Base-by-base conservation (phyloP, 2,797 vertebrate genomes). In the Bryconaethiops microstoma region DNA sequence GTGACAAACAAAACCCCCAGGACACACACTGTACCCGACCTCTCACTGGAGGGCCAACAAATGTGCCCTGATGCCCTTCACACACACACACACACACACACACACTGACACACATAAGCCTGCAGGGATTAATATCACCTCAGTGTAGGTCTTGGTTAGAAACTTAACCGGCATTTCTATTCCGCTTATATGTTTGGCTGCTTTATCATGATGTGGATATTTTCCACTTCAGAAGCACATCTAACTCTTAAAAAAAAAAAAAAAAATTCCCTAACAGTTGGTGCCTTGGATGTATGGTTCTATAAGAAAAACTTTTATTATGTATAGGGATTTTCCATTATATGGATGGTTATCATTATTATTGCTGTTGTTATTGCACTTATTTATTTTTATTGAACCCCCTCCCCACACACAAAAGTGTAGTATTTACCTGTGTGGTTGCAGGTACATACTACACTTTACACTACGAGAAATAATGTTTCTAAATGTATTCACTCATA, bases 1-100 rank as follows among this genome's bases (percentile, higher is more conserved):
- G 91, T 94, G 93, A 94, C 93, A 94, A 94, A 94, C 92, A 91
- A 88, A 89, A 92, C 92, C 93, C 92, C 63, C 85, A 94, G 92
- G 92, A 93, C 87, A 80, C 62, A 70, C 77, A 80, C 75, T 78
- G 79, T 79, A 77, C 83, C 84, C 76, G 81, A 85, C 86, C 85
- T 84, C 86, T 87, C 86, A 88, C 87, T 87, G 91, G 90, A 89
- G 90, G 92, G 91, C 87, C 90, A 92, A 86, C 83, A 83, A 83
- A 84, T 77, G 71, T 77, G 84, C 80, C 82, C 74, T 25, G 9
- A 39, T 81, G 64, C 78, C 78, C 83, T 81, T 80, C 68, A 16
- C 50, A 45, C 48, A 59, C 67, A 14, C 57, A 48, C 48, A 52
- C 67, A 14, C 42, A 48, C 54, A 55, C n/a, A 74, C 70, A 74